These are phyloP conservation scores for Heptranchias perlo DNA, from an alignment of 2,113 vertebrate genomes.

Conservation along the genomic window DNA sequence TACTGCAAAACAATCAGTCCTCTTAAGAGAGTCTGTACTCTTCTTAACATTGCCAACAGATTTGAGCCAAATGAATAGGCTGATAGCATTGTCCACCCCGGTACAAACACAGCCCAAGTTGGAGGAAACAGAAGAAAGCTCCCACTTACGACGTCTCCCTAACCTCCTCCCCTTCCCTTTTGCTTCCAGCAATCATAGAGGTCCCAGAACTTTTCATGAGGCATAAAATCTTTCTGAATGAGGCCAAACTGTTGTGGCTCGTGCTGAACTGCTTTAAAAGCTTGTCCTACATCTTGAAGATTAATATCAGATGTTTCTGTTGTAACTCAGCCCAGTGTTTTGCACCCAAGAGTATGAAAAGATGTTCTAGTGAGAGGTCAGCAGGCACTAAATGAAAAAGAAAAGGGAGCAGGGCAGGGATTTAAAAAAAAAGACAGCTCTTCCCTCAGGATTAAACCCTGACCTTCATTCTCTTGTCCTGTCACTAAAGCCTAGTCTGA, in stretches of 20 bases:
- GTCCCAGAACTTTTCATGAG: neutral
- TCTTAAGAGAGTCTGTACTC: neutral
- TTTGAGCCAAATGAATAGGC: constrained; percentile 1
- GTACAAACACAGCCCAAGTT: neutral
- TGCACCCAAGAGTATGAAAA: neutral
- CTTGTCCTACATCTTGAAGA: neutral
- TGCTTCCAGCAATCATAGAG: neutral
- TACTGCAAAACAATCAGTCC: neutral
- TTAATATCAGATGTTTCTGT: constrained; percentile 18
- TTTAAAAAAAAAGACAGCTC: constrained; percentile 9
- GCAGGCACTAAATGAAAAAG: neutral
- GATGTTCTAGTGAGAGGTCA: neutral
- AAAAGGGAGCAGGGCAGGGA: neutral
- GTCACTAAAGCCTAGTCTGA: neutral
- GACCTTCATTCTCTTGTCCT: constrained; percentile 8
- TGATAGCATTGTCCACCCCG: no score
- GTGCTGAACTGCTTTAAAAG: neutral
- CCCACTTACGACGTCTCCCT: neutral
- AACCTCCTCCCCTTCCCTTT: neutral
- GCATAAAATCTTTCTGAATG: neutral
- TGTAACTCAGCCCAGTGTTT: neutral
- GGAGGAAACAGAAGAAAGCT: neutral
- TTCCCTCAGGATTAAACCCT: constrained; percentile 10
- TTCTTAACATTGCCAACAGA: neutral
- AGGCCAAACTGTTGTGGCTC: neutral